phyloP scores from a whole-genome alignment of 2,797 vertebrate genomes.

The Hemitrygon akajei region DNA sequence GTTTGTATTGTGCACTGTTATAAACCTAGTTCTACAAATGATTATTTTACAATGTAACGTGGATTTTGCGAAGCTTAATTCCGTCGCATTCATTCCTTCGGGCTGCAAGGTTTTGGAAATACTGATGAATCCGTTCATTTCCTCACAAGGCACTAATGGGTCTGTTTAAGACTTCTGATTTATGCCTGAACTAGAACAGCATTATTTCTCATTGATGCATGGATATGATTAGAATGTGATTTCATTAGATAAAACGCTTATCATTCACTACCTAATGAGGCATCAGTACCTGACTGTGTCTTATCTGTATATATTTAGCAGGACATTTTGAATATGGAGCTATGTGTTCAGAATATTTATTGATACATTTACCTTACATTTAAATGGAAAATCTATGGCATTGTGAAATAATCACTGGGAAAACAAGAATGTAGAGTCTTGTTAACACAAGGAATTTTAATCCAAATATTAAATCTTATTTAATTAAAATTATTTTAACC shows the following conservation, averaged over 20 bases:
- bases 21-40: neutral
- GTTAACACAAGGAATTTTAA: too few relatives aligned
- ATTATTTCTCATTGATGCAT: neutral
- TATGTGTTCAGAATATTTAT: too few relatives aligned
- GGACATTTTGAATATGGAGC: too few relatives aligned
- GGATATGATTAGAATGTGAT: neutral
- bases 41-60: neutral
- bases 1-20: neutral
- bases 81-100: neutral
- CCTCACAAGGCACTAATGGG: neutral
- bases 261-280: neutral
- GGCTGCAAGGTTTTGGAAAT: neutral
- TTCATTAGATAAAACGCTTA: neutral
- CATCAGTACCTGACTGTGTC: too few relatives aligned
- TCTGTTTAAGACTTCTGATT: neutral
- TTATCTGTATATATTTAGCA: too few relatives aligned
- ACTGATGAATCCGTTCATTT: neutral
- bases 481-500: too few relatives aligned
- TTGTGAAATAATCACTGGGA: too few relatives aligned
- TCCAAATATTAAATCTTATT: too few relatives aligned
- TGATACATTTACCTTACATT: too few relatives aligned
- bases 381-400: too few relatives aligned
- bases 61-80: neutral
- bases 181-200: neutral
- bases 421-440: too few relatives aligned